phyloP scores from a whole-genome alignment of 2,113 vertebrate species.

The Struthidea cinerea region DNA sequence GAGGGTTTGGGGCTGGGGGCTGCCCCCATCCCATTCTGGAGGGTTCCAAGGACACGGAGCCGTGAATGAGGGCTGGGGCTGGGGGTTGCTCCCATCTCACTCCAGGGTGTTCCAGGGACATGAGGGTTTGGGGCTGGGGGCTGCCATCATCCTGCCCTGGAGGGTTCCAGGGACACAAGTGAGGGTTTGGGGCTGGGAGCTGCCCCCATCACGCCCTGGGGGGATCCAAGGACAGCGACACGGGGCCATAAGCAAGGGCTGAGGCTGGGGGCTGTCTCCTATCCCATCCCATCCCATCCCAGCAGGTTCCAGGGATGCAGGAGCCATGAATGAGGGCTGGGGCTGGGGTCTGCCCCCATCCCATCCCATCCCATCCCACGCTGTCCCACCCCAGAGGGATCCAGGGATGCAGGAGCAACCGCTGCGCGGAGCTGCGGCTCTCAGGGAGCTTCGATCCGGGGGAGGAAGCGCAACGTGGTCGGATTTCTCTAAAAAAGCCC shows the following conservation, averaged over 20 bases:
- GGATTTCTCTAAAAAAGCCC: slow-evolving; percentile 22
- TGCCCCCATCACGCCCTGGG: no score
- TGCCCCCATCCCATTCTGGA: no score
- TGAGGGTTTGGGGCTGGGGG: background rate
- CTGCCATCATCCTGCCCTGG: background rate
- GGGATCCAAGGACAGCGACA: background rate
- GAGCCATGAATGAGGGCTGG: background rate
- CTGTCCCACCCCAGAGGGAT: background rate
- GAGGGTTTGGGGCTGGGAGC: no score
- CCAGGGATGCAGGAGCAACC: background rate
- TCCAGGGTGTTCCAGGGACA: background rate
- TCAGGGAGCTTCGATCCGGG: background rate
- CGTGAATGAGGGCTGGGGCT: rapidly evolving
- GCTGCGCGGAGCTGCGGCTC: background rate
- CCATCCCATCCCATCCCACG: background rate
- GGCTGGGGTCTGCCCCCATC: background rate
- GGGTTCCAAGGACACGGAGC: background rate
- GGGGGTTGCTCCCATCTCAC: rapidly evolving
- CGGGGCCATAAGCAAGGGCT: background rate
- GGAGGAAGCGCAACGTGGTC: background rate
- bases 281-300: background rate
- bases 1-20: no score
- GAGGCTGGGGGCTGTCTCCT: background rate
- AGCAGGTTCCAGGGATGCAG: background rate
- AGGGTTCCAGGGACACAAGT: background rate